Base-by-base conservation (phyloP, 2,113 vertebrate genomes). In the Cyphomyrus discorhynchus region DNA sequence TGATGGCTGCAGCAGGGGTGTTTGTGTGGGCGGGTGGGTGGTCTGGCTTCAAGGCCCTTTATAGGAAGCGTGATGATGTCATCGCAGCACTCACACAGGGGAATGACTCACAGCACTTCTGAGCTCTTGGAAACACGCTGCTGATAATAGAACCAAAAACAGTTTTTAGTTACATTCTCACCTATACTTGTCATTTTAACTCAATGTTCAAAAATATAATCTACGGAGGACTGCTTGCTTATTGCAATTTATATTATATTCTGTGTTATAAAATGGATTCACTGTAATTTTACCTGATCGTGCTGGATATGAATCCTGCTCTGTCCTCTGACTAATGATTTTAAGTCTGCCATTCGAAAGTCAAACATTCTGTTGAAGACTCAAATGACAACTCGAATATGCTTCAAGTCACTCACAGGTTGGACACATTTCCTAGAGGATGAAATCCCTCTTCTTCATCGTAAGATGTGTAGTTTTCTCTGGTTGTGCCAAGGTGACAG, bases 21-120 rank as follows among this genome's bases (percentile, higher is more conserved):
- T 84, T 84, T 47, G 82, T 84, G 82, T 84, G 82, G 82, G 82
- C 46, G 82, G 82, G 82, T 84, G 82, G 82, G 82, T 47, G 82
- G 45, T 84, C 82, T n/a, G 39, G 42, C 82, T 84, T n/a, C 39
- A 84, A 84, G 82, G 82, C 82, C 45, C 82, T 84, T 84, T 84
- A 84, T 47, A 84, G 82, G 82, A 84, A 84, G 82, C 82, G 7
- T 84, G 82, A 84, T 84, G 82, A 84, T 84, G 82, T 84, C 82
- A 84, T 84, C 82, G 5, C 82, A 84, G 21, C 82, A 11, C 42
- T 84, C 82, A 24, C 45, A 83, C 42, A 84, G 82, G 82, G 82
- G 45, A 46, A 84, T 84, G 82, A 84, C 39, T 84, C 82, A 84
- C 39, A 84, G 35, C 82, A 47, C 82, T 47, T 84, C 45, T n/a